Conservation (phyloP, 2,113 vertebrate species). For the Plotosus lineatus region DNA sequence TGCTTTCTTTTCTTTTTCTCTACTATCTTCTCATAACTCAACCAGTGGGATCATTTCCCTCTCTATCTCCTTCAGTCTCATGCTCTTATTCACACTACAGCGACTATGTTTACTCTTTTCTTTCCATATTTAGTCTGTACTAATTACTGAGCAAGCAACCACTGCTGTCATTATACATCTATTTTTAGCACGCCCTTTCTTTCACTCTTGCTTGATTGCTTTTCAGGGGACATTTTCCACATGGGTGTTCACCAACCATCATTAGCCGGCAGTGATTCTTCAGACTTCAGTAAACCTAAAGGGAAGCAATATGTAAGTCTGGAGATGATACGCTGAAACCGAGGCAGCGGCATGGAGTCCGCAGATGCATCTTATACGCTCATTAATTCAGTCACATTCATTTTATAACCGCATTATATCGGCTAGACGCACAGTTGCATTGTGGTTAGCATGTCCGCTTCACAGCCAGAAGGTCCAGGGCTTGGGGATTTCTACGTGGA, state of each 20-base stretch:
- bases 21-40: conserved; percentile 4
- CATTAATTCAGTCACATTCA: not conserved
- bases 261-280: not conserved
- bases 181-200: conserved; percentile 30
- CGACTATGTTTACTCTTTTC: not conserved
- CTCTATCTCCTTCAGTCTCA: not conserved
- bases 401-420: not conserved
- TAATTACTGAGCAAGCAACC: not conserved
- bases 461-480: no score
- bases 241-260: not conserved
- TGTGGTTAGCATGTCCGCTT: no score
- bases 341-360: not conserved
- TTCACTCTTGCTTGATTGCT: conserved; percentile 22
- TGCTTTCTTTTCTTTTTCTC: conserved; percentile 10
- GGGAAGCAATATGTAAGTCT: no score
- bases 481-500: no score
- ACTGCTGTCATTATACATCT: not conserved
- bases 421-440: no score
- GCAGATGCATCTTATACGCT: not conserved
- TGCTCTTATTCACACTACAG: conserved; percentile 11
- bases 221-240: conserved; percentile 19
- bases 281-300: not conserved
- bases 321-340: not conserved
- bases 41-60: not conserved
- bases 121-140: conserved; percentile 36